These are phyloP conservation scores for Diplolepis rosae DNA, from an alignment of 2,888 invertebrate species.

Conservation along the genomic window DNA sequence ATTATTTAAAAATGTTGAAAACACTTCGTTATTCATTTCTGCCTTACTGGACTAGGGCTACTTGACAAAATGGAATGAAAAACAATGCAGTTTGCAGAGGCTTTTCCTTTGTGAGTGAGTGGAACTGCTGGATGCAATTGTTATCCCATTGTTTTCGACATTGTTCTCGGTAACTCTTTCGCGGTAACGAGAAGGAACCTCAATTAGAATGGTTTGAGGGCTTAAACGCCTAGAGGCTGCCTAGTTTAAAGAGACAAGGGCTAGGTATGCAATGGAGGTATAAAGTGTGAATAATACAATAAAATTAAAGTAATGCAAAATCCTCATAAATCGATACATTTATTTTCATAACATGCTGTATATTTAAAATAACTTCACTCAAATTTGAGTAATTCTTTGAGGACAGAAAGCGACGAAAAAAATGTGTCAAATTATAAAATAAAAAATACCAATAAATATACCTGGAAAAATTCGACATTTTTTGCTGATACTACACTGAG, in stretches of 20 bases:
- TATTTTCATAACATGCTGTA: neutral
- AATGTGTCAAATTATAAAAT: neutral
- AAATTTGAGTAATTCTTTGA: too few relatives aligned
- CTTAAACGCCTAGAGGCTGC: slow-evolving; percentile 72
- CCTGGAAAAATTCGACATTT: neutral
- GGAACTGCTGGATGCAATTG: slow-evolving; percentile 61
- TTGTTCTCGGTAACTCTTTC: slow-evolving; percentile 70
- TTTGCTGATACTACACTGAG: too few relatives aligned
- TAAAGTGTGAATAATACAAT: slow-evolving; percentile 29
- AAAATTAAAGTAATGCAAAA: neutral
- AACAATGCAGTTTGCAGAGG: slow-evolving; percentile 36
- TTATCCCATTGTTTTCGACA: slow-evolving; percentile 62
- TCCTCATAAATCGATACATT: neutral
- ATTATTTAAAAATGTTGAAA: slow-evolving; percentile 19
- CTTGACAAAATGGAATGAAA: slow-evolving; percentile 49
- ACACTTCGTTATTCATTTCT: slow-evolving; percentile 61
- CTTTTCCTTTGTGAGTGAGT: slow-evolving; percentile 45
- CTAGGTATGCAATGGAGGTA: slow-evolving; percentile 24
- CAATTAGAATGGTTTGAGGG: slow-evolving; percentile 72
- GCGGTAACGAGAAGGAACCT: slow-evolving; percentile 72
- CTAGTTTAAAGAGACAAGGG: slow-evolving; percentile 60
- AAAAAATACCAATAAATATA: neutral
- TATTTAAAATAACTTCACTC: too few relatives aligned
- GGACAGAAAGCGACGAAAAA: too few relatives aligned
- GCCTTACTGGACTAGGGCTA: slow-evolving; percentile 50